Conservation (phyloP, 2,113 vertebrate species). For the Misgurnus mizolepis region DNA sequence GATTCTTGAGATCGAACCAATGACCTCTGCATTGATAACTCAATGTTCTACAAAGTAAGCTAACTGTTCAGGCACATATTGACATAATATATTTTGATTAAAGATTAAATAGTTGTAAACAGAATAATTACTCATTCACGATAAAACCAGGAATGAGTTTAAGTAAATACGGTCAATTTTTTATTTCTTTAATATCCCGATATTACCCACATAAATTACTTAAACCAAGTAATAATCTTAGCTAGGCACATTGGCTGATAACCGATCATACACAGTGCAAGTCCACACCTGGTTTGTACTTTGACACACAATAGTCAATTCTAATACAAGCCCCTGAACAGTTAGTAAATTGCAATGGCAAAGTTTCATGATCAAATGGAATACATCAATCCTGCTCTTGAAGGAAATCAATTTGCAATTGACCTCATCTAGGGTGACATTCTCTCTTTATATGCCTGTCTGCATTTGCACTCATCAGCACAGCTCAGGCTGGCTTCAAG, state of each 20-base stretch:
- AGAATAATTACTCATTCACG: no score
- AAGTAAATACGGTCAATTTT: no score
- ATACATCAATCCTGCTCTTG: conserved; percentile 71
- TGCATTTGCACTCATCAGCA: conserved; percentile 50
- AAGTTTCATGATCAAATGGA: conserved; percentile 72
- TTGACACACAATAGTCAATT: conserved; percentile 66
- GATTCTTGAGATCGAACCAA: no score
- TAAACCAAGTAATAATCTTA: conserved; percentile 29
- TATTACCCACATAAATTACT: neutral
- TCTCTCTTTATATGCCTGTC: conserved; percentile 66
- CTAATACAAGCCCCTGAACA: conserved; percentile 65
- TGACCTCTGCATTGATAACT: no score
- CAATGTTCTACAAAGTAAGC: no score
- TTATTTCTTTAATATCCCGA: neutral
- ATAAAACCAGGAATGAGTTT: no score
- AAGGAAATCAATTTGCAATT: conserved; percentile 74
- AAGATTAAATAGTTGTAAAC: no score
- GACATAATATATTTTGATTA: no score
- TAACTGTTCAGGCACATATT: no score
- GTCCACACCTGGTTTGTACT: conserved; percentile 70
- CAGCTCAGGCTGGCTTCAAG: conserved; percentile 7
- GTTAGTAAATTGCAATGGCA: conserved; percentile 64
- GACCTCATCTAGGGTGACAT: conserved; percentile 66
- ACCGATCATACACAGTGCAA: conserved; percentile 57
- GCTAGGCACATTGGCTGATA: conserved; percentile 22